Conservation (phyloP, 35 echinoderm and acorn worm genomes). For the Apostichopus parvimensis region DNA sequence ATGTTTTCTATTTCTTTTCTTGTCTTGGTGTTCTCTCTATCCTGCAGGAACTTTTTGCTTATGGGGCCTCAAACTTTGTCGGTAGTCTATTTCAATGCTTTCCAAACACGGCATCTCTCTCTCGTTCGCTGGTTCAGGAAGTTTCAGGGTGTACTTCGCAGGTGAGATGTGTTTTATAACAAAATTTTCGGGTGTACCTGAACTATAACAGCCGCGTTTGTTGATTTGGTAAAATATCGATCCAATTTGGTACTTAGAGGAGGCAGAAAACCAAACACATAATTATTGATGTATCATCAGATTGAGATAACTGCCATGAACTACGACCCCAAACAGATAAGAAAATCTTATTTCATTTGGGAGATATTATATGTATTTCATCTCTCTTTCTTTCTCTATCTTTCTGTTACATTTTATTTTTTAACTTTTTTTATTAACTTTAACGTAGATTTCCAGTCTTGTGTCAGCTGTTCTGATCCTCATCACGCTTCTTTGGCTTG, state of each 20-base stretch:
- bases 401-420: no score
- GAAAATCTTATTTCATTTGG: no score
- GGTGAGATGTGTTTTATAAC: slow-evolving; percentile 33
- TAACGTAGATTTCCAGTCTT: slow-evolving; percentile 76
- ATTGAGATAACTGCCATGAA: no score
- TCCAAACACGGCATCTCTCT: slow-evolving; percentile 65
- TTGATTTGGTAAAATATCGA: no score
- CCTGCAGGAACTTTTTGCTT: slow-evolving; percentile 84
- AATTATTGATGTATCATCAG: no score
- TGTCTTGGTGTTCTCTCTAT: slow-evolving; percentile 7
- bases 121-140: slow-evolving; percentile 72
- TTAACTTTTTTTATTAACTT: not conserved
- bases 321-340: no score
- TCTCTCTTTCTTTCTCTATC: no score
- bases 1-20: not conserved
- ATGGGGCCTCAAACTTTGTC: slow-evolving; percentile 71
- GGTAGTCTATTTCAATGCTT: slow-evolving; percentile 79
- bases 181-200: no score
- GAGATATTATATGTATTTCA: no score
- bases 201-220: no score
- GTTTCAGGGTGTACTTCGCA: slow-evolving; percentile 81
- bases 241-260: no score
- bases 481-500: slow-evolving; percentile 68
- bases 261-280: no score
- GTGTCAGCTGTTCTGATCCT: slow-evolving; percentile 77